A percentile compares a stretch with the other conserved stretches of the same genome.
Evolutionary conservation across 2,113 vertebrate genomes (phyloP).

Genomic region (Lepisosteus oculatus): DNA sequence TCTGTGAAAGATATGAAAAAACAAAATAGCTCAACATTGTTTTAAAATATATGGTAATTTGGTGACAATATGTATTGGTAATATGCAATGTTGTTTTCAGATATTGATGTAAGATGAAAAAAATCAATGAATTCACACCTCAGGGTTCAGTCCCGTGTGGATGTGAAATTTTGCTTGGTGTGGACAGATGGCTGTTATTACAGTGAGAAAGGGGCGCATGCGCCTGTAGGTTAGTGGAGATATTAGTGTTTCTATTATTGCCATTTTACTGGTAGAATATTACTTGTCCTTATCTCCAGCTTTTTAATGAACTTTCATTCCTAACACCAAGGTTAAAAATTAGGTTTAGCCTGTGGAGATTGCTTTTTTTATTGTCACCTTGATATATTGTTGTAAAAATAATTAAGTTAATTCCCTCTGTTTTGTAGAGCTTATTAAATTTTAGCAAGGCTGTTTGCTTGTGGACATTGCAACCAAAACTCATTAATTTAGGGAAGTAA

Average conservation of each 20-base stretch:
- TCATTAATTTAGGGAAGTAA: constrained; percentile 8
- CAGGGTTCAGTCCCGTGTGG: too few species aligned
- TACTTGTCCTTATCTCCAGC: constrained; percentile 10
- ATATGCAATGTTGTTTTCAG: too few species aligned
- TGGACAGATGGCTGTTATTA: too few species aligned
- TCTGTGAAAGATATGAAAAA: too few species aligned
- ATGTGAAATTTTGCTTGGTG: background rate
- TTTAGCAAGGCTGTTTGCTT: constrained; percentile 2
- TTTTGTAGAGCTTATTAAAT: constrained; percentile 13
- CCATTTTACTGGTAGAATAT: background rate
- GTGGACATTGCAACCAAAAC: constrained; percentile 3
- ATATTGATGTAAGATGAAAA: too few species aligned
- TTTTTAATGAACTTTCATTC: constrained; percentile 14
- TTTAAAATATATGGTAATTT: too few species aligned
- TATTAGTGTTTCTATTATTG: constrained; percentile 5
- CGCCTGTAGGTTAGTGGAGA: background rate
- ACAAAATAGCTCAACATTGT: too few species aligned
- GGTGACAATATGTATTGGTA: too few species aligned
- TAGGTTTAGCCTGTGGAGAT: background rate
- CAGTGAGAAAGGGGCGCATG: background rate
- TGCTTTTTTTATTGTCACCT: constrained; percentile 13
- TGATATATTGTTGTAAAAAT: constrained; percentile 8
- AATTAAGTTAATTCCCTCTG: constrained; percentile 12
- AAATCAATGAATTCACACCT: too few species aligned
- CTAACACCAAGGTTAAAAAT: constrained; percentile 14